Evolutionary conservation across 2,113 vertebrate genomes (phyloP).

Genomic region (Platichthys flesus): DNA sequence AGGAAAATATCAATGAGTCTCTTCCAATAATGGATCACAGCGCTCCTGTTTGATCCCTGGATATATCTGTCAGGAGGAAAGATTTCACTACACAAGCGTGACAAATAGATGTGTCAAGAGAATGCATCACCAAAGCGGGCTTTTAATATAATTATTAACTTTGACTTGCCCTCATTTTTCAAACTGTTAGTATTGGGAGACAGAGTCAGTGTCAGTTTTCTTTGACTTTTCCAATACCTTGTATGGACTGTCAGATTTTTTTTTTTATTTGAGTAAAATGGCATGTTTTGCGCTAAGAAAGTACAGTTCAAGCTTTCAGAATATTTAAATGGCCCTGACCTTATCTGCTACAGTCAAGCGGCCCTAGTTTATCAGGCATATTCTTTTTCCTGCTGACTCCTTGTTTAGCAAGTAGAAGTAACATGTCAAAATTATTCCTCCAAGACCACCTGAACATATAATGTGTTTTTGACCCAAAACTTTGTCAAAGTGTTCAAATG

Average conservation of each 20-base stretch:
- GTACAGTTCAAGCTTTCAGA: background rate
- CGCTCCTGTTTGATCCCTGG: constrained; percentile 55
- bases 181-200: constrained; percentile 20
- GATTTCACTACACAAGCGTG: constrained; percentile 58
- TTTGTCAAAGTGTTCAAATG: background rate
- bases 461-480: too few relatives aligned
- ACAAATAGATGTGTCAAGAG: constrained; percentile 70
- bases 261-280: background rate
- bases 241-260: background rate
- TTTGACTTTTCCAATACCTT: constrained; percentile 2
- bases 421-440: too few relatives aligned
- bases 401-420: background rate
- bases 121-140: constrained; percentile 63
- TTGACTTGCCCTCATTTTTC: constrained; percentile 67
- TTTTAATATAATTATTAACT: constrained; percentile 77
- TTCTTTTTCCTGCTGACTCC: background rate
- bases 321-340: background rate
- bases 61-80: constrained; percentile 59
- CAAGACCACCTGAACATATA: too few relatives aligned
- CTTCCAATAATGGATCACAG: constrained; percentile 46
- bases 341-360: background rate
- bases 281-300: constrained; percentile 4
- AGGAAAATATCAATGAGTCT: constrained; percentile 61
- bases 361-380: too few relatives aligned
- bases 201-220: constrained; percentile 15